A percentile compares a stretch with the other conserved stretches of the same genome.
These are phyloP conservation scores for Dinocampus coccinellae DNA, from an alignment of 2,888 invertebrate genomes.

Conservation along the genomic window DNA sequence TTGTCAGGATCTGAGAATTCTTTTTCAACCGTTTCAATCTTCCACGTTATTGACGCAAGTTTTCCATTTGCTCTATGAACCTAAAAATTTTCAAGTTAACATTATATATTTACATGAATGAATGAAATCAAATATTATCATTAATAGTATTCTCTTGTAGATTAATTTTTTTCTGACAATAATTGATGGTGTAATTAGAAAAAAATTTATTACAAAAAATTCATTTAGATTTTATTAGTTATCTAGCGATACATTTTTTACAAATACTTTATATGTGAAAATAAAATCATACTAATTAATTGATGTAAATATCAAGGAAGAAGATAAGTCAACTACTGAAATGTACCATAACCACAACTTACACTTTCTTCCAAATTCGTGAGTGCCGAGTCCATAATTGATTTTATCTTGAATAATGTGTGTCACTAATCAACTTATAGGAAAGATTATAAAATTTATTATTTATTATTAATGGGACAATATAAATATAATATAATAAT, in stretches of 20 bases:
- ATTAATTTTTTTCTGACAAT: too few species aligned
- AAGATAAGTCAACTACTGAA: background rate
- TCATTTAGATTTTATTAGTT: background rate
- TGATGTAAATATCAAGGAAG: background rate
- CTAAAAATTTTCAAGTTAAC: conserved; percentile 66
- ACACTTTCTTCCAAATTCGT: conserved; percentile 63
- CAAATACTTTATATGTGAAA: background rate
- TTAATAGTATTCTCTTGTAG: background rate
- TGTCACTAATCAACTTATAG: background rate
- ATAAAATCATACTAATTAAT: background rate
- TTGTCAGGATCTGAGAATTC: conserved; percentile 73
- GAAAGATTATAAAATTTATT: background rate
- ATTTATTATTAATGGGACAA: background rate
- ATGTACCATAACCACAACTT: conserved; percentile 41
- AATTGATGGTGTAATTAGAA: background rate
- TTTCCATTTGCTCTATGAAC: conserved; percentile 81
- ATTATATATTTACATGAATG: too few species aligned
- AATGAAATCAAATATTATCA: background rate
- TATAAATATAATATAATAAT: background rate
- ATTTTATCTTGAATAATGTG: background rate
- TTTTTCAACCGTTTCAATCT: conserved; percentile 80
- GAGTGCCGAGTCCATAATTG: conserved; percentile 61
- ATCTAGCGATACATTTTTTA: background rate
- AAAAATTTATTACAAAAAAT: background rate
- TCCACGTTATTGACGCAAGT: conserved; percentile 80